phyloP scores from a whole-genome alignment of 2,797 vertebrate species.

The Psittacula echo region DNA sequence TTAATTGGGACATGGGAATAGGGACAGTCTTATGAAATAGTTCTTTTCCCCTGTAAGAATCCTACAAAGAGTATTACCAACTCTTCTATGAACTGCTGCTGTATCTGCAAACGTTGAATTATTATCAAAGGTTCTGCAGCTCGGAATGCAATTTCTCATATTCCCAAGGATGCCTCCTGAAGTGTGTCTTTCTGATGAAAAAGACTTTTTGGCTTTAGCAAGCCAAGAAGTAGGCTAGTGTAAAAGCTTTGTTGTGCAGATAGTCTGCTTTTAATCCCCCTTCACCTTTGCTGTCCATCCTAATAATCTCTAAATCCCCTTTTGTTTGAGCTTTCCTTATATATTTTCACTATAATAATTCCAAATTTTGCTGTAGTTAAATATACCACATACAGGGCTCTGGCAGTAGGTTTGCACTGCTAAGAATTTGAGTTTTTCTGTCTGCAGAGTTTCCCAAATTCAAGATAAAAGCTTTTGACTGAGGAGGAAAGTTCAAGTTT shows the following conservation, averaged over 20 bases:
- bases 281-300: accelerated
- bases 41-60: neutral
- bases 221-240: neutral
- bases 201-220: neutral
- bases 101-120: neutral
- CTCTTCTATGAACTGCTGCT: neutral
- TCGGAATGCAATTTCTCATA: neutral
- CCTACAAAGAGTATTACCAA: neutral
- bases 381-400: neutral
- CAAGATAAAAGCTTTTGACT: neutral
- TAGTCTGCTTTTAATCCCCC: neutral
- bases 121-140: neutral
- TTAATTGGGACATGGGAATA: neutral
- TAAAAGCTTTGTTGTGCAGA: neutral
- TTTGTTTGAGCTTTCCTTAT: neutral
- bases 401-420: neutral
- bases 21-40: neutral
- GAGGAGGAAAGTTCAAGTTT: neutral
- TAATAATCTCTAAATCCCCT: neutral
- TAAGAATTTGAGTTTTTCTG: neutral
- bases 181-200: neutral
- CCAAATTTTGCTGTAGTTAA: neutral
- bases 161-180: neutral
- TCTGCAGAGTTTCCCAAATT: neutral
- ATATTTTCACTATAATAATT: neutral